phyloP scores from a whole-genome alignment of 2,113 vertebrate genomes.

The Eolophus roseicapilla region DNA sequence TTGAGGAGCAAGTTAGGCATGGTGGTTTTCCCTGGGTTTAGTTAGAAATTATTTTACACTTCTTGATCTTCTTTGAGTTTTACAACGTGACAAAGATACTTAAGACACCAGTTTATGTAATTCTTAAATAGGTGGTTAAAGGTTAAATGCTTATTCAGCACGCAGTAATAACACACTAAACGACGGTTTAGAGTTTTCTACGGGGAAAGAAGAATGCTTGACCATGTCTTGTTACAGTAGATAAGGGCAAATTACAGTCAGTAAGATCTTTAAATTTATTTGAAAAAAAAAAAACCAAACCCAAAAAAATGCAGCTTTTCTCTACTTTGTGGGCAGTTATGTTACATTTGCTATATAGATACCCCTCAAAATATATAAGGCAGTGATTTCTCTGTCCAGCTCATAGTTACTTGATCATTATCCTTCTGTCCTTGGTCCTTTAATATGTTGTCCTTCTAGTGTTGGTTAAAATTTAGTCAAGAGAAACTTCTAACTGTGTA shows the following conservation, averaged over 20 bases:
- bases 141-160: conserved; percentile 41
- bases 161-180: neutral
- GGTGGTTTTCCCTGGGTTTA: neutral
- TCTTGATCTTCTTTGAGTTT: neutral
- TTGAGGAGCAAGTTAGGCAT: neutral
- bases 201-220: neutral
- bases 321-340: neutral
- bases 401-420: neutral
- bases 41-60: neutral
- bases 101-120: neutral
- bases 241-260: neutral
- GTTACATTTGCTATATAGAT: neutral
- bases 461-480: neutral
- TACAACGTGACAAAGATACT: neutral
- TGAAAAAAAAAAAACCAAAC: neutral
- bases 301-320: neutral
- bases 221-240: neutral
- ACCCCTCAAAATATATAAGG: neutral
- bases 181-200: neutral
- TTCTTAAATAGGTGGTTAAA: conserved; percentile 1
- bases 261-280: neutral
- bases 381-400: neutral
- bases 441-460: neutral
- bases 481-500: neutral
- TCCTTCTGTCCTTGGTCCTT: neutral